Evolutionary conservation across 2,113 vertebrate species (phyloP).

Genomic region (Anguilla rostrata): DNA sequence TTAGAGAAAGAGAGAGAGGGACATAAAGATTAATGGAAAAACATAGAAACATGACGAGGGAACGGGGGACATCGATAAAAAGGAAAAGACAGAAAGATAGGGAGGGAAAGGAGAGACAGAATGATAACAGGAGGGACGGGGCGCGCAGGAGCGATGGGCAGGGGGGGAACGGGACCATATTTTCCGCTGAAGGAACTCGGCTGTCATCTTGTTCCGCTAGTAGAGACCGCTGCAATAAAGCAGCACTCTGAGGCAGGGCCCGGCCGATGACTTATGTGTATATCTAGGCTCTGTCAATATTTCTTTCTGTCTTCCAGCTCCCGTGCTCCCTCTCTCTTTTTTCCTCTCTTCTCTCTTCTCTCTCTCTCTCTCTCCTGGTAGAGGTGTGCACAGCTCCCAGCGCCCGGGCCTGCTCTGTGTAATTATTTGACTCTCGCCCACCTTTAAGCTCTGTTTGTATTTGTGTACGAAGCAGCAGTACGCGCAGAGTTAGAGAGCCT

Average conservation of each 20-base stretch:
- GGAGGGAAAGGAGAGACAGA: conserved; percentile 67
- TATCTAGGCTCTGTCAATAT: conserved; percentile 80
- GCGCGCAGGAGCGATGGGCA: conserved; percentile 64
- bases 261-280: conserved; percentile 78
- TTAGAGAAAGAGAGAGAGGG: conserved; percentile 66
- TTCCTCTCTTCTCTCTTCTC: conserved; percentile 30
- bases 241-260: conserved; percentile 64
- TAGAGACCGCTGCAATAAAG: conserved; percentile 76
- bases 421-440: conserved; percentile 9
- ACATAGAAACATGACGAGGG: conserved; percentile 62
- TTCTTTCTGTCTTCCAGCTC: conserved; percentile 71
- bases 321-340: conserved; percentile 15
- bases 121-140: conserved; percentile 73
- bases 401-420: conserved; percentile 11
- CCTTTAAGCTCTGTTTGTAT: background rate
- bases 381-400: conserved; percentile 13
- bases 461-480: background rate
- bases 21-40: conserved; percentile 69
- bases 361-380: conserved; percentile 46
- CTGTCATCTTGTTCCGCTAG: conserved; percentile 78
- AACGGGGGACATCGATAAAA: conserved; percentile 65
- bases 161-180: conserved; percentile 68
- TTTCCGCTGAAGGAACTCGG: conserved; percentile 78
- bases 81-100: conserved; percentile 47
- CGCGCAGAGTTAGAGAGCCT: background rate